Conservation (phyloP, 2,888 invertebrate species). For the Bursaphelenchus okinawaensis region DNA sequence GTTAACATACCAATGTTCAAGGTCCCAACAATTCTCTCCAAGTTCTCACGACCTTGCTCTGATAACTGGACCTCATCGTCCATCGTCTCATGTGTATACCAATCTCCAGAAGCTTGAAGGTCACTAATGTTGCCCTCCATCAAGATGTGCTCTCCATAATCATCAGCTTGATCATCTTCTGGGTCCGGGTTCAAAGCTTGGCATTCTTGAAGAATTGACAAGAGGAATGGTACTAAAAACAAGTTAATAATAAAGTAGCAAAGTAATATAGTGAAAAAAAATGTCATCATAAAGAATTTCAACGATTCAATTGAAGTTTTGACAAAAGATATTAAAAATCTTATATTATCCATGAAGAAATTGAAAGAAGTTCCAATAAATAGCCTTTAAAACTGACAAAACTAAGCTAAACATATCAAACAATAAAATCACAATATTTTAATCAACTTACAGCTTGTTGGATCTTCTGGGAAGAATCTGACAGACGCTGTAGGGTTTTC, state of each 20-base stretch:
- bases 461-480: conserved; percentile 43
- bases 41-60: conserved; percentile 45
- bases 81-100: conserved; percentile 26
- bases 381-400: neutral
- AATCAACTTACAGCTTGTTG: conserved; percentile 28
- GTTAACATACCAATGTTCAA: neutral
- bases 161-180: conserved; percentile 51
- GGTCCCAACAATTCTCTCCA: conserved; percentile 40
- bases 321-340: too few relatives aligned
- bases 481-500: conserved; percentile 20
- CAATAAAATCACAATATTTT: too few relatives aligned
- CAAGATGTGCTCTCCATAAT: conserved; percentile 59
- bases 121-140: conserved; percentile 8
- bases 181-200: conserved; percentile 73
- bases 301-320: too few relatives aligned
- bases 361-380: too few relatives aligned
- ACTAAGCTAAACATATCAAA: neutral
- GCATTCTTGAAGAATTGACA: conserved; percentile 70
- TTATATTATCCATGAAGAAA: too few relatives aligned
- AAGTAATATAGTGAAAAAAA: neutral
- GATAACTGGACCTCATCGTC: conserved; percentile 33
- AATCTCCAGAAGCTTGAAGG: conserved; percentile 17
- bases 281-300: too few relatives aligned
- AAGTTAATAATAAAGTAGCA: neutral
- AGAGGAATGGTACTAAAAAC: conserved; percentile 2